Evolutionary conservation across 2,113 vertebrate species (phyloP), one percentile per base, ranked within the genome.

Genomic region (Carlito syrichta): DNA sequence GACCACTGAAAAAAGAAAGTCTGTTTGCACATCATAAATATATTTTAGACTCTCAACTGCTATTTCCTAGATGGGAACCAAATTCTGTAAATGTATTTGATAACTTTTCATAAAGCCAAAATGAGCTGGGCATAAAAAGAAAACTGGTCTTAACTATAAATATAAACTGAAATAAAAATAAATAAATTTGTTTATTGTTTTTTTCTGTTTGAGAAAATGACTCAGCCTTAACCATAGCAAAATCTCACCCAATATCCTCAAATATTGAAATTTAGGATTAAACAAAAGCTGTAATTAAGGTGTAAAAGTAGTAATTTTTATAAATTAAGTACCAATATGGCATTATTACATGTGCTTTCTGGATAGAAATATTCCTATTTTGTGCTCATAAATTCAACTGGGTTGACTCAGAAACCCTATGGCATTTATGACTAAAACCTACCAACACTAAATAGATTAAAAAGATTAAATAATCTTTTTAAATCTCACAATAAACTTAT

Each of bases 171-270:
- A 86, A 45, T 63, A 81, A 95, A 95, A 87, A 58, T 30, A 30
- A 91, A 63, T 52, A 23, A 95, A 88, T 91, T 63, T 86, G 38
- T 20, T 76, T 19, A 62, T 79, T 84, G n/a, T 81, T 86, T 40
- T 87, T 85, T 89, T 90, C 40, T 92, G 14, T 63, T 83, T 93
- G 58, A 96, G 25, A 95, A 92, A 87, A 97, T 94, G 93, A 96
- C 30, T 95, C 77, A 94, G 40, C 22, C 43, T 87, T 94, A 87
- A 81, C 27, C 23, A 38, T 52, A 91, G 87, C 89, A 89, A 90
- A 82, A 83, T 95, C 48, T 93, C 52, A n/a, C 54, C 82, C 71
- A 87, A 56, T 40, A 14, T 32, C 11, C 32, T 94, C 73, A 58
- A 84, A 86, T 58, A 62, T 87, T 84, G 85, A 95, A 96, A 62